phyloP scores from a whole-genome alignment of 1,140 invertebrate species.

The Drosophila pseudoobscura region DNA sequence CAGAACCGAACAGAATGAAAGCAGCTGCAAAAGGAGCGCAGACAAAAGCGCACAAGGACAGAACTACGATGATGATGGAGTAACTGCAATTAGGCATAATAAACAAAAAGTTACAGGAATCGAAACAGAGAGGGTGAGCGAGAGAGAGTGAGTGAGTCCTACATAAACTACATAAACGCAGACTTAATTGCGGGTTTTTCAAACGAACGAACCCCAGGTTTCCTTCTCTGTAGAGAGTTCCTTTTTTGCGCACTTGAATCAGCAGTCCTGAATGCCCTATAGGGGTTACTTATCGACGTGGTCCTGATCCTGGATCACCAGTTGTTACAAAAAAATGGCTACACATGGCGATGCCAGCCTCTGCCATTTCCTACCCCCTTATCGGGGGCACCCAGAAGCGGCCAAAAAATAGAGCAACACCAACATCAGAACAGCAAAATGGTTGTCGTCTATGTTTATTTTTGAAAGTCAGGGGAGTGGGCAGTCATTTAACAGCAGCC shows the following conservation, averaged over 20 bases:
- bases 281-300: slow-evolving; percentile 54
- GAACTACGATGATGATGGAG: slow-evolving; percentile 50
- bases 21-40: slow-evolving; percentile 73
- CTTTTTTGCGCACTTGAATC: slow-evolving; percentile 72
- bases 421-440: slow-evolving; percentile 60
- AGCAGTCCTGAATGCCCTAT: slow-evolving; percentile 17
- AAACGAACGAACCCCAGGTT: slow-evolving; percentile 62
- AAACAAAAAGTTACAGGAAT: slow-evolving; percentile 78
- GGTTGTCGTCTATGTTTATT: slow-evolving; percentile 64
- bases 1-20: slow-evolving; percentile 41
- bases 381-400: slow-evolving; percentile 34
- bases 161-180: slow-evolving; percentile 56
- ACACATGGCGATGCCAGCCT: slow-evolving; percentile 54
- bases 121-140: slow-evolving; percentile 10
- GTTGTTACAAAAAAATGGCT: slow-evolving; percentile 65
- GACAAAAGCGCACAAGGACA: slow-evolving; percentile 64
- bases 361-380: slow-evolving; percentile 16
- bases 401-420: slow-evolving; percentile 62
- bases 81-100: slow-evolving; percentile 82
- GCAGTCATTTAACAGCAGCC: too few species aligned
- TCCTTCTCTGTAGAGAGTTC: slow-evolving; percentile 13
- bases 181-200: slow-evolving; percentile 79
- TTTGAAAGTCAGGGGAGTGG: slow-evolving; percentile 10
- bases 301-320: slow-evolving; percentile 48
- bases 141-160: not conserved